These are phyloP conservation scores for Ciconia maguari DNA, from an alignment of 2,113 vertebrate genomes.

Conservation along the genomic window DNA sequence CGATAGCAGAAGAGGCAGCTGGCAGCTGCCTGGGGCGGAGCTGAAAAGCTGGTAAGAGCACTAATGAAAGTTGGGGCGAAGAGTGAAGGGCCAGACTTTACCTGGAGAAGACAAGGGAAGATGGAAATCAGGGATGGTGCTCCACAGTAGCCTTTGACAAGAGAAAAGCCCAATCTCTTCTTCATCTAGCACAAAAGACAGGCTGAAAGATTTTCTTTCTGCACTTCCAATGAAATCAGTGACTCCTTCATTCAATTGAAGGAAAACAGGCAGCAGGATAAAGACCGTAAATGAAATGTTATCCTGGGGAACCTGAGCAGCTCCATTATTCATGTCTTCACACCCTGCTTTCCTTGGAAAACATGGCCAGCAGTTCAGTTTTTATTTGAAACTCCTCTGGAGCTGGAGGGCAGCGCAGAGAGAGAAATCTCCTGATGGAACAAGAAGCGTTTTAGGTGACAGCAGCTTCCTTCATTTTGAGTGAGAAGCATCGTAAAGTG, in stretches of 20 bases:
- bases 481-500: not conserved
- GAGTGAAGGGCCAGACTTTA: not conserved
- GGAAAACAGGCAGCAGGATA: not conserved
- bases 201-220: not conserved
- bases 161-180: not conserved
- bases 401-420: not conserved
- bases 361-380: not conserved
- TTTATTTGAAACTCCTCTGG: not conserved
- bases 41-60: not conserved
- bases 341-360: not conserved
- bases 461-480: not conserved
- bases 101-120: not conserved
- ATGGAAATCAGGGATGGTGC: not conserved
- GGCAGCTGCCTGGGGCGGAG: not conserved
- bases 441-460: not conserved
- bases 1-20: slow-evolving; percentile 13
- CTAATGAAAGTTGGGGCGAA: rapidly evolving
- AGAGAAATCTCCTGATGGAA: not conserved
- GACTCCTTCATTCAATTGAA: not conserved
- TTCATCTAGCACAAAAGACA: not conserved
- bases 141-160: not conserved
- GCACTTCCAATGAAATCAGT: not conserved
- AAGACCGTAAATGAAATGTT: not conserved
- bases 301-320: not conserved
- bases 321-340: not conserved